Conservation (phyloP, 2,113 vertebrate species). For the Trichomycterus rosablanca region DNA sequence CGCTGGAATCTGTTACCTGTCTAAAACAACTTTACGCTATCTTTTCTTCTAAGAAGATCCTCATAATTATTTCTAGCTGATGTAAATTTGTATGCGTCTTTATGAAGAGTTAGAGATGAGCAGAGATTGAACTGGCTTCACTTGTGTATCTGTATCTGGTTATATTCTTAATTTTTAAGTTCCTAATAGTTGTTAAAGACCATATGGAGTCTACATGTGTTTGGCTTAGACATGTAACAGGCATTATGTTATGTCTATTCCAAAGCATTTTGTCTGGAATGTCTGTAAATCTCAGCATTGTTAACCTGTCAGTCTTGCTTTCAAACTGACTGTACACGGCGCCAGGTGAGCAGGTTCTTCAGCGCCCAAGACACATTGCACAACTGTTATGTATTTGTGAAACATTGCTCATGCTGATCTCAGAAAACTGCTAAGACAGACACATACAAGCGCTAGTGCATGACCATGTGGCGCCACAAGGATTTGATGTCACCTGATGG, state of each 20-base stretch:
- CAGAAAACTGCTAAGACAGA: slow-evolving; percentile 1
- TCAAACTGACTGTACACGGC: not conserved
- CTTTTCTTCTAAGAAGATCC: slow-evolving; percentile 42
- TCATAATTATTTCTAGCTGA: too few species aligned
- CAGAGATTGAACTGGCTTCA: too few species aligned
- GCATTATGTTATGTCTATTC: not conserved
- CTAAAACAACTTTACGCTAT: slow-evolving; percentile 32
- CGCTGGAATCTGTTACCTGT: slow-evolving; percentile 30
- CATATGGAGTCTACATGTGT: not conserved
- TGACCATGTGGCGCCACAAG: slow-evolving; percentile 3
- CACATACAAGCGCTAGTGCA: not conserved
- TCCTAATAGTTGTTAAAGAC: too few species aligned
- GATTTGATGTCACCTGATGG: slow-evolving; percentile 3
- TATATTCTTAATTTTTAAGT: too few species aligned
- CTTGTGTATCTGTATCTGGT: slow-evolving; percentile 45
- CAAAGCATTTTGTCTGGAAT: not conserved
- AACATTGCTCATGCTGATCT: not conserved
- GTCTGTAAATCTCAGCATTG: slow-evolving; percentile 10
- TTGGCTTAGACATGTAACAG: slow-evolving; percentile 4
- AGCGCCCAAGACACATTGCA: slow-evolving; percentile 30
- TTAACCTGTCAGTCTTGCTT: slow-evolving; percentile 2
- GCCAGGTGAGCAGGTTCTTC: slow-evolving; percentile 63
- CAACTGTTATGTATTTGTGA: not conserved
- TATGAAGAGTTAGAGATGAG: too few species aligned
- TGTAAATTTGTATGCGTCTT: too few species aligned